phyloP scores from a whole-genome alignment of 1,140 invertebrate genomes.

The Magallana ariakensis region DNA sequence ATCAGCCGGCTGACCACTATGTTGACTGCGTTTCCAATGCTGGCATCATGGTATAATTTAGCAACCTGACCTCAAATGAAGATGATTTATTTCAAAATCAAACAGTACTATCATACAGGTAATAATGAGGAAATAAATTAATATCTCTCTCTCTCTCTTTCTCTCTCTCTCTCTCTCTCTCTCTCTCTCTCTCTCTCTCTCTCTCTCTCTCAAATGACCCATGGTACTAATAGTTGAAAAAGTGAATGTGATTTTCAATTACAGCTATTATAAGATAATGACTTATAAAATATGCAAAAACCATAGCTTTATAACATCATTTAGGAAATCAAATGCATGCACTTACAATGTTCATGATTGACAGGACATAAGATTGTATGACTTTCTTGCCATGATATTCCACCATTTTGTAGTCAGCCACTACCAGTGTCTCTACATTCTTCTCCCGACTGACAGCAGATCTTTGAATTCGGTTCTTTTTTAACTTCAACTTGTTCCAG shows the following conservation, averaged over 20 bases:
- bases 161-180: neutral
- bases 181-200: too few relatives aligned
- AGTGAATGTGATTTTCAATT: too few relatives aligned
- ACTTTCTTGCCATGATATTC: constrained; percentile 83
- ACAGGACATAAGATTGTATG: constrained; percentile 89
- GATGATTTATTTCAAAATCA: constrained; percentile 27
- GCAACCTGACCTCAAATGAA: constrained; percentile 75
- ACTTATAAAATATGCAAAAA: too few relatives aligned
- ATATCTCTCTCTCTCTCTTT: neutral
- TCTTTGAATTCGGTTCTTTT: constrained; percentile 53
- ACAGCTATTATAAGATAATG: too few relatives aligned
- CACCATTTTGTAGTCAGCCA: constrained; percentile 92
- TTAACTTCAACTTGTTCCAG: neutral
- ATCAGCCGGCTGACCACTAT: constrained; percentile 91
- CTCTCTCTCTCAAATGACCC: too few relatives aligned
- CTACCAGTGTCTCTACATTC: constrained; percentile 92
- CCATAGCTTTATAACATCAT: too few relatives aligned
- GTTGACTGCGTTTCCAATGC: constrained; percentile 93
- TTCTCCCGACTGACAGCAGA: constrained; percentile 81
- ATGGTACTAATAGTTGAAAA: too few relatives aligned
- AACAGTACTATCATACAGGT: too few relatives aligned
- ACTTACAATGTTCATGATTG: constrained; percentile 95
- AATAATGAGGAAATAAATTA: too few relatives aligned
- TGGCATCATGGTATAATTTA: constrained; percentile 89
- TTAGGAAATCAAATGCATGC: neutral